Conservation (phyloP, 2,888 invertebrate species). For the Amphiduros pacificus region DNA sequence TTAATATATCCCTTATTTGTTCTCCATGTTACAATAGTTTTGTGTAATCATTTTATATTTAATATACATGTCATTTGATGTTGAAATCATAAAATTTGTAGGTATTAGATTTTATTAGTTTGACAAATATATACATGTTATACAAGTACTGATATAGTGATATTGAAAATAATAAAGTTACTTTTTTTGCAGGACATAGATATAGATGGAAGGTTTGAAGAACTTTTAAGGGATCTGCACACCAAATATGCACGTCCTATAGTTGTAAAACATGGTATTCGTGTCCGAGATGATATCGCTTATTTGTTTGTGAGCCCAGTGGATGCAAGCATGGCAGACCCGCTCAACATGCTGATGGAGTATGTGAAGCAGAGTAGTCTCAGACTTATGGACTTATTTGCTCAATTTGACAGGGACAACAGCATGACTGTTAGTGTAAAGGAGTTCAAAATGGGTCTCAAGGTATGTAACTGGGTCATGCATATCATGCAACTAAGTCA, state of each 20-base stretch:
- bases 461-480: too few species aligned
- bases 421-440: not conserved
- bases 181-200: constrained; percentile 6
- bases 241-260: not conserved
- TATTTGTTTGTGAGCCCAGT: not conserved
- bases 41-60: too few species aligned
- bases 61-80: too few species aligned
- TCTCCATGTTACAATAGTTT: too few species aligned
- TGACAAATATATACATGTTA: too few species aligned
- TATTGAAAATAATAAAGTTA: too few species aligned
- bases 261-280: constrained; percentile 2
- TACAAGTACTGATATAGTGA: too few species aligned
- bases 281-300: not conserved
- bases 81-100: too few species aligned
- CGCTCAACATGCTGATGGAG: not conserved
- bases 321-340: constrained; percentile 2
- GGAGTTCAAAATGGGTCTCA: constrained; percentile 5
- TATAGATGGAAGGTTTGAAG: not conserved
- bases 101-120: too few species aligned
- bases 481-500: too few species aligned
- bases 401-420: constrained; percentile 7
- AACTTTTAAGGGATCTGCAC: not conserved
- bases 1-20: too few species aligned
- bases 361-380: constrained; percentile 1
- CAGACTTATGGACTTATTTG: constrained; percentile 9